A percentile compares a stretch with the other conserved stretches of the same genome.
Conservation (phyloP, 23 tunicate genomes). For the Halocynthia roretzi region DNA sequence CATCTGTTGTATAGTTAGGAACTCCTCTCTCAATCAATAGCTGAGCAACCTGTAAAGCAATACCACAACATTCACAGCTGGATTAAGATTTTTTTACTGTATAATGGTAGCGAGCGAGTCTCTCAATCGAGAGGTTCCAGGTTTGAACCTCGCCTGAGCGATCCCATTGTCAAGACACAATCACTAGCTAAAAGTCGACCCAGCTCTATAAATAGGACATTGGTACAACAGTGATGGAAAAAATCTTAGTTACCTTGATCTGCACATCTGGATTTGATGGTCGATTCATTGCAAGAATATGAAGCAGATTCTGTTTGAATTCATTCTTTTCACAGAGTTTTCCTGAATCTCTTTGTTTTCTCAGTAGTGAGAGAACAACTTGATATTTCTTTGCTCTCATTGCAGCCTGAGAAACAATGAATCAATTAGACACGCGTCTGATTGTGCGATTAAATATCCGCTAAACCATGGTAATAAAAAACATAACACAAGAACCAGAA, state of each 20-base stretch:
- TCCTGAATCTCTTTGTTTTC: conserved; percentile 76
- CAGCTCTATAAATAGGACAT: too few relatives aligned
- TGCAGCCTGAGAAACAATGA: conserved; percentile 61
- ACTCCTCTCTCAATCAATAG: conserved; percentile 90
- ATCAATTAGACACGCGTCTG: background rate
- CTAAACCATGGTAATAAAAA: too few relatives aligned
- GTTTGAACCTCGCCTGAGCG: too few relatives aligned
- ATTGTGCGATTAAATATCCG: too few relatives aligned
- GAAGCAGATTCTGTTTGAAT: conserved; percentile 81
- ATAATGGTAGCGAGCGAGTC: too few relatives aligned
- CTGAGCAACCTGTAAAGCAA: conserved; percentile 59
- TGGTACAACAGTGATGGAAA: too few relatives aligned
- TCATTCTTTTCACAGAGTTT: conserved; percentile 88
- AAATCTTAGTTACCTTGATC: conserved; percentile 41
- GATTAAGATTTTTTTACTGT: too few relatives aligned
- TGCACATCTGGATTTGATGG: conserved; percentile 83
- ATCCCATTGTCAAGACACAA: too few relatives aligned
- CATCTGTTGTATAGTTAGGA: conserved; percentile 83
- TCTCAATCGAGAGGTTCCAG: too few relatives aligned
- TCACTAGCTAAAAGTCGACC: too few relatives aligned
- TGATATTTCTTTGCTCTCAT: conserved; percentile 94
- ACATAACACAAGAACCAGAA: too few relatives aligned
- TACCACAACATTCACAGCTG: too few relatives aligned
- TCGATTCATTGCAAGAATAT: conserved; percentile 86
- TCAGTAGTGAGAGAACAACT: conserved; percentile 77